These are phyloP conservation scores for Heliocidaris tuberculata DNA, from an alignment of 35 echinoderm and acorn worm genomes.

Conservation along the genomic window DNA sequence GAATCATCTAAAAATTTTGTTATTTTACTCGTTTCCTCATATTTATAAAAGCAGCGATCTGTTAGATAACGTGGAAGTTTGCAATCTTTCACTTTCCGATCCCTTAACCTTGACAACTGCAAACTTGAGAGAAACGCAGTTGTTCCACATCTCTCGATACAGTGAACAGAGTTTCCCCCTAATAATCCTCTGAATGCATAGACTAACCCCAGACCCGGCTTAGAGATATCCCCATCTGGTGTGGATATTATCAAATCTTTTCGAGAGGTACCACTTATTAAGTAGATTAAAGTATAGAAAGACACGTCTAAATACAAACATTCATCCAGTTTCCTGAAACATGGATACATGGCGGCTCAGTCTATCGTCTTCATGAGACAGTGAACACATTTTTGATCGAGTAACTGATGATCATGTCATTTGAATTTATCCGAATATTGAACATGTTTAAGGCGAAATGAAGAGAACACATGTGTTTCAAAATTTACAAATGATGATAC, in stretches of 20 bases:
- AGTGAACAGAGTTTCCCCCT: not conserved
- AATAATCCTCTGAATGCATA: not conserved
- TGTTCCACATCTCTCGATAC: not conserved
- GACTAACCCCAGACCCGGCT: not conserved
- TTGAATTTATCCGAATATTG: not conserved
- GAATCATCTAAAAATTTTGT: not conserved
- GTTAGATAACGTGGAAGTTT: not conserved
- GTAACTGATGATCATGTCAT: not conserved
- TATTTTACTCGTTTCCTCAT: not conserved
- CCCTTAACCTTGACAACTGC: not conserved
- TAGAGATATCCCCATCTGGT: not conserved
- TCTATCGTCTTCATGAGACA: not conserved
- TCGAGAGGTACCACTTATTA: slow-evolving; percentile 7
- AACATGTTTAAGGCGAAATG: too few relatives aligned
- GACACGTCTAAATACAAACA: not conserved
- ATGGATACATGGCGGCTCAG: not conserved
- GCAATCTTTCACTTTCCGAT: not conserved
- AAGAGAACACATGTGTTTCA: too few relatives aligned
- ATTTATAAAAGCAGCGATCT: not conserved
- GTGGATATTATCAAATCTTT: not conserved
- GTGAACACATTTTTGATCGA: not conserved
- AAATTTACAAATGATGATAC: too few relatives aligned
- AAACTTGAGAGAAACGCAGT: not conserved
- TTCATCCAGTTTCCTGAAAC: not conserved
- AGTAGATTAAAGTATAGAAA: not conserved